Evolutionary conservation across 2,888 invertebrate species (phyloP).

Genomic region (Pherbina coryleti): DNA sequence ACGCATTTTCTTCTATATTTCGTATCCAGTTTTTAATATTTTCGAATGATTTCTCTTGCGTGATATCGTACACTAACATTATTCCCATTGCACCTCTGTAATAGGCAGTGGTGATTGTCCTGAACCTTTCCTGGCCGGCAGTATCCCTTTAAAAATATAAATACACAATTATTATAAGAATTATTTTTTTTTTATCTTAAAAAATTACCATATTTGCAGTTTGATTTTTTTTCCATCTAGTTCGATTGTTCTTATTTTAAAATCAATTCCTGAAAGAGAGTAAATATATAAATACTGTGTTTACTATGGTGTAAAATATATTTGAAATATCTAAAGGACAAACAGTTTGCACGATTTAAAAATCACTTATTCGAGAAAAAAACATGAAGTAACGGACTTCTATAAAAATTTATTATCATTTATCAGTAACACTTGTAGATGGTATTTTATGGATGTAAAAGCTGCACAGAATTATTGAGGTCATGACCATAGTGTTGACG

Average conservation of each 20-base stretch:
- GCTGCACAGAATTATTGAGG: not conserved
- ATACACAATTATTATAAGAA: conserved; percentile 37
- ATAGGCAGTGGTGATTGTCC: conserved; percentile 99
- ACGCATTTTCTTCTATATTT: conserved; percentile 99
- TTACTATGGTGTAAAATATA: no score
- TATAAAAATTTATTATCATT: no score
- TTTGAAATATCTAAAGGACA: no score
- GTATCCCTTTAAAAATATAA: conserved; percentile 83
- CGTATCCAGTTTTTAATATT: conserved; percentile 99
- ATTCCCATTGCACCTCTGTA: conserved; percentile 99
- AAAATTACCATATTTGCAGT: conserved; percentile 95
- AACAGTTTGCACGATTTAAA: no score
- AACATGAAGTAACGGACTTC: no score
- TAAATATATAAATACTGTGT: conserved; percentile 4
- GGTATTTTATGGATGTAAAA: no score
- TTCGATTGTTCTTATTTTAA: conserved; percentile 98
- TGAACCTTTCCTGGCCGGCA: conserved; percentile 98
- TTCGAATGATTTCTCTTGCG: conserved; percentile 98
- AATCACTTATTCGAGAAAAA: no score
- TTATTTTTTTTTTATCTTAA: conserved; percentile 32
- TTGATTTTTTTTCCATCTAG: conserved; percentile 98
- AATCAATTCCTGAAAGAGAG: conserved; percentile 90
- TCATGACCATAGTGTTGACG: no score
- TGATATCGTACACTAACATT: conserved; percentile 99
- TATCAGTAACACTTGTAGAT: no score